Percentiles rank a stretch among this genome's conserved stretches.
Conservation (phyloP, 2,113 vertebrate species). For the Otocyon megalotis region DNA sequence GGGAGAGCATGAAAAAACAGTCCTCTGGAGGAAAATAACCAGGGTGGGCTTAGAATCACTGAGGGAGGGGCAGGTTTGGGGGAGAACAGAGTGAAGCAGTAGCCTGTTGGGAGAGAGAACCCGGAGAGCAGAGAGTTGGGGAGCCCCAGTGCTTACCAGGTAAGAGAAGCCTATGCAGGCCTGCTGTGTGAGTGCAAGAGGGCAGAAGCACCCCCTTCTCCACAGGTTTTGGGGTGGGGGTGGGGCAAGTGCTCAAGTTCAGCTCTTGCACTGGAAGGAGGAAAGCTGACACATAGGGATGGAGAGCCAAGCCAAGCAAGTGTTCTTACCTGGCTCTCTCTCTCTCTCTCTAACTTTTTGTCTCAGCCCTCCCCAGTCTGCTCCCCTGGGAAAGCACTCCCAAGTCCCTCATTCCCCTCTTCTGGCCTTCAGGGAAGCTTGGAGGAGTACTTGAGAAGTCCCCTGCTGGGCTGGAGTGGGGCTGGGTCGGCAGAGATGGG, state of each 20-base stretch:
- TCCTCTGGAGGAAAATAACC: background rate
- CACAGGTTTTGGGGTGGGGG: background rate
- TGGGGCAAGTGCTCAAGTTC: background rate
- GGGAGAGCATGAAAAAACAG: background rate
- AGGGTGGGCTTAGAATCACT: accelerated
- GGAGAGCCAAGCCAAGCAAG: background rate
- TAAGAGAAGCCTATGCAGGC: accelerated
- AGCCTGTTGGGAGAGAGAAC: background rate
- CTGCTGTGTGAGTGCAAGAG: background rate
- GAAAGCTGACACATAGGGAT: accelerated
- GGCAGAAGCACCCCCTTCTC: background rate
- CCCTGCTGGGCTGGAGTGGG: accelerated
- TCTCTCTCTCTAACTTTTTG: no score
- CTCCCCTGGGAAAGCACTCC: background rate
- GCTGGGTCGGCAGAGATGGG: no score
- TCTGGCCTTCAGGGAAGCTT: background rate
- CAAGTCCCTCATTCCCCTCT: no score
- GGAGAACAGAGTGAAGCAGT: background rate
- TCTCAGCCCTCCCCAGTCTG: background rate
- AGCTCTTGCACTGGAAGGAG: accelerated
- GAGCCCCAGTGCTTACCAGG: background rate
- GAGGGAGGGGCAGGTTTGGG: accelerated
- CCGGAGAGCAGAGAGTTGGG: background rate
- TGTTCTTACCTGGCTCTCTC: background rate
- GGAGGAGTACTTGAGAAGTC: background rate